Conservation (phyloP, 2,113 vertebrate species). For the Ceuthmochares aereus region DNA sequence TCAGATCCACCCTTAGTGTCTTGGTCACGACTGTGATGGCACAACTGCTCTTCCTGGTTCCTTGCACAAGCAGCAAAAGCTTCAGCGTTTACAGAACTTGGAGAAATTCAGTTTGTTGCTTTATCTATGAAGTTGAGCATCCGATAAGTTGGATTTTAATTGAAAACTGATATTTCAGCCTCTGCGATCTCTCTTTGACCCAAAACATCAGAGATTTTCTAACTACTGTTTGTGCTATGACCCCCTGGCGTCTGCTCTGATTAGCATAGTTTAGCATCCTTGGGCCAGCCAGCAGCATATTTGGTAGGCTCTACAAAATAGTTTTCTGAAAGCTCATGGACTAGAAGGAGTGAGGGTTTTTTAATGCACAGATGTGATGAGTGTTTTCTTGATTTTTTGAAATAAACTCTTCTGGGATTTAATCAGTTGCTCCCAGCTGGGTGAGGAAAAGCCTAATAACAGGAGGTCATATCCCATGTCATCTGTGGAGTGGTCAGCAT, state of each 20-base stretch:
- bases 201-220: neutral
- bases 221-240: neutral
- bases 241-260: neutral
- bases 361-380: neutral
- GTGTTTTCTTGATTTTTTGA: neutral
- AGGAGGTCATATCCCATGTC: fast-evolving
- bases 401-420: neutral
- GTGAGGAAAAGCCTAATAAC: neutral
- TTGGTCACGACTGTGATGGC: too few species aligned
- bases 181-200: neutral
- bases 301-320: too few species aligned
- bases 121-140: too few species aligned
- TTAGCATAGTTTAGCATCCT: neutral
- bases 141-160: neutral
- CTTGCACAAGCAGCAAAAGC: too few species aligned
- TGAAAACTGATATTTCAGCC: neutral
- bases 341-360: neutral
- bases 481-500: neutral
- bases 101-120: too few species aligned
- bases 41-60: too few species aligned
- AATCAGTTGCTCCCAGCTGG: neutral
- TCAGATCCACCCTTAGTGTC: too few species aligned
- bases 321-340: too few species aligned
- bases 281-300: neutral
- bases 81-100: too few species aligned